Base-by-base conservation (phyloP, 2,888 invertebrate genomes). In the Agrotis exclamationis region DNA sequence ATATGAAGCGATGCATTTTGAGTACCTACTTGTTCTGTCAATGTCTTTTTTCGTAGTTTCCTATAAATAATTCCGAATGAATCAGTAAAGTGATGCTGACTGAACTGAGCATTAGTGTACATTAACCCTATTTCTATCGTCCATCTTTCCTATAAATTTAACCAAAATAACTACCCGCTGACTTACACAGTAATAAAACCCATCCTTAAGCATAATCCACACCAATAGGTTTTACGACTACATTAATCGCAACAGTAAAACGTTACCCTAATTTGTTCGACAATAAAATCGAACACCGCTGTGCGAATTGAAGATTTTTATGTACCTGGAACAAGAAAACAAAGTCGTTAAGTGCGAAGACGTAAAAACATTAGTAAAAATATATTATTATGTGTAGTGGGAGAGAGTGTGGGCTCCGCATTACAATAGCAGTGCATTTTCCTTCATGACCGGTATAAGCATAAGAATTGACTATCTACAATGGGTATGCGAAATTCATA, bases 301-400 rank as follows among this genome's bases (percentile, higher is more conserved):
- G 79, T 48, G 69, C 74, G 60, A 78, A 78, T 76, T 79, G 79
- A 83, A 85, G 85, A 84, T 86, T 86, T 88, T 88, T 87, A 87
- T 87, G 87, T 93, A 93, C 93, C 93, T 93, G 93, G 65, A 92
- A 93, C 92, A 93, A 90, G 87, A 87, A 90, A 93, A 93, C 89
- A 91, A 85, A 89, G 85, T 90, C 91, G 90, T 93, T 93, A 92
- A 89, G 87, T 72, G 87, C 22, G 50, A 69, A 71, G 63, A 69
- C n/a, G 68, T 80, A 73, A 74, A 77, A 78, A 59, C 64, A 70
- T 77, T 71, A 63, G 64, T 51, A 67, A 75, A 57, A 79, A 79
- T 74, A 74, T 53, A 65, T 60, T 57, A 63, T 68, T 58, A 68
- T 75, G 48, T 74, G 45, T 74, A 28, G 54, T 44, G 9, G 28